A percentile compares a stretch with the other conserved stretches of the same genome.
Conservation (phyloP, 2,797 vertebrate species). For the Falco concolor region DNA sequence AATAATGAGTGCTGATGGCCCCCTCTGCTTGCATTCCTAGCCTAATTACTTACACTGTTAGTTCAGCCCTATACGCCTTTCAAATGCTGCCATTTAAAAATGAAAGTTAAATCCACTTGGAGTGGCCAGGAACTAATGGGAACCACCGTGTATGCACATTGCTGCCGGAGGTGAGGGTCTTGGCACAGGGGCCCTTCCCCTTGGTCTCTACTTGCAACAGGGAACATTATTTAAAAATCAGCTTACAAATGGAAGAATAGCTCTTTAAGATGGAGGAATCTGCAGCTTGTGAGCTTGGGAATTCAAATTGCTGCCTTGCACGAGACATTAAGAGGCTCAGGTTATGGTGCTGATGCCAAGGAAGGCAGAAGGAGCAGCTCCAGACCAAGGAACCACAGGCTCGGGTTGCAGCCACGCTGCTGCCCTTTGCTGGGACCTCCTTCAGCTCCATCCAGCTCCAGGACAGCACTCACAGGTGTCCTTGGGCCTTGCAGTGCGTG, state of each 20-base stretch:
- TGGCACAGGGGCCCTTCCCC: background rate
- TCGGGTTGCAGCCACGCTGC: fast-evolving
- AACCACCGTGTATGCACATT: background rate
- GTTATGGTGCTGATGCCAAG: background rate
- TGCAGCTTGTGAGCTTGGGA: background rate
- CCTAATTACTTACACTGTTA: slow-evolving; percentile 60
- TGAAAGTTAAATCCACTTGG: slow-evolving; percentile 30
- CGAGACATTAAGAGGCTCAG: fast-evolving
- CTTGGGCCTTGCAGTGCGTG: fast-evolving
- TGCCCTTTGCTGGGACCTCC: background rate
- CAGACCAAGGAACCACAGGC: background rate
- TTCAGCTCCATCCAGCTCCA: background rate
- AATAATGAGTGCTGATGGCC: slow-evolving; percentile 59
- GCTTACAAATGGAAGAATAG: background rate
- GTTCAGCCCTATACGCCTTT: slow-evolving; percentile 59
- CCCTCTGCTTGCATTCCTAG: slow-evolving; percentile 58
- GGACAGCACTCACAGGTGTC: background rate
- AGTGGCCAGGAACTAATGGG: background rate
- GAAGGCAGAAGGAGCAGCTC: background rate
- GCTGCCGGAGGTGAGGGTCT: background rate
- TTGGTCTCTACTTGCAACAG: background rate
- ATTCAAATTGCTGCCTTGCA: background rate
- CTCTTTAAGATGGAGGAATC: background rate
- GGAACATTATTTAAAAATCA: background rate
- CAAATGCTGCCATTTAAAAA: slow-evolving; percentile 61